phyloP scores from a whole-genome alignment of 2,888 invertebrate species.

The Diabrotica balteata region DNA sequence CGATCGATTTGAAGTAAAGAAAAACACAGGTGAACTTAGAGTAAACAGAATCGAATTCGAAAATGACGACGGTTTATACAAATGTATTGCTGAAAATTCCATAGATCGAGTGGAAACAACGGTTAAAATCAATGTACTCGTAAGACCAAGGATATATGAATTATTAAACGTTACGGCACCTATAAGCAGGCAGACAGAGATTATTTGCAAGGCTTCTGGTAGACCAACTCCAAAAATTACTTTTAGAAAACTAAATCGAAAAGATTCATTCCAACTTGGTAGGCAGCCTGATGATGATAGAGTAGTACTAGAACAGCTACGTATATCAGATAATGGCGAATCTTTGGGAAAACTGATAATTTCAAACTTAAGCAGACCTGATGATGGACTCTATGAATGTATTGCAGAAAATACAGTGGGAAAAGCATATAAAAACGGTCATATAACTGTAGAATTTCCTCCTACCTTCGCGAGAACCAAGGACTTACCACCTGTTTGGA shows the following conservation, averaged over 20 bases:
- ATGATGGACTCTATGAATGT: conserved; percentile 91
- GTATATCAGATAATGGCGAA: conserved; percentile 65
- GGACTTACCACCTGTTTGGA: conserved; percentile 78
- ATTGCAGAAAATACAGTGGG: conserved; percentile 83
- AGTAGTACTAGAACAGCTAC: conserved; percentile 70
- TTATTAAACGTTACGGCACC: conserved; percentile 75
- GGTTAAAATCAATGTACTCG: conserved; percentile 73
- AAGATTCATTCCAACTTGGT: conserved; percentile 71
- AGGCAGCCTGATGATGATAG: conserved; percentile 67
- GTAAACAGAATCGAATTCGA: conserved; percentile 75
- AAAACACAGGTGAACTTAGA: conserved; percentile 73
- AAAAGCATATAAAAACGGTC: conserved; percentile 76
- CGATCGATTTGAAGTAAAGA: conserved; percentile 73
- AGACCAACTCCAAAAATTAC: conserved; percentile 80
- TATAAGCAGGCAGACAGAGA: conserved; percentile 68
- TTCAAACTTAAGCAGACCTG: conserved; percentile 68
- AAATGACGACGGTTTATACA: conserved; percentile 81
- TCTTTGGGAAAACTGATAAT: conserved; percentile 75
- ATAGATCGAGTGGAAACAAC: conserved; percentile 76
- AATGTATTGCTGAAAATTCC: conserved; percentile 80
- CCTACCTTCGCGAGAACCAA: conserved; percentile 79
- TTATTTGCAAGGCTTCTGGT: conserved; percentile 81
- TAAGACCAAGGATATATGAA: conserved; percentile 82
- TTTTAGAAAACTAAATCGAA: conserved; percentile 78
- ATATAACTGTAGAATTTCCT: conserved; percentile 81